Percentiles rank a stretch among this genome's conserved stretches.
Evolutionary conservation across 1,140 invertebrate genomes (phyloP).

Genomic region (Araneus ventricosus): DNA sequence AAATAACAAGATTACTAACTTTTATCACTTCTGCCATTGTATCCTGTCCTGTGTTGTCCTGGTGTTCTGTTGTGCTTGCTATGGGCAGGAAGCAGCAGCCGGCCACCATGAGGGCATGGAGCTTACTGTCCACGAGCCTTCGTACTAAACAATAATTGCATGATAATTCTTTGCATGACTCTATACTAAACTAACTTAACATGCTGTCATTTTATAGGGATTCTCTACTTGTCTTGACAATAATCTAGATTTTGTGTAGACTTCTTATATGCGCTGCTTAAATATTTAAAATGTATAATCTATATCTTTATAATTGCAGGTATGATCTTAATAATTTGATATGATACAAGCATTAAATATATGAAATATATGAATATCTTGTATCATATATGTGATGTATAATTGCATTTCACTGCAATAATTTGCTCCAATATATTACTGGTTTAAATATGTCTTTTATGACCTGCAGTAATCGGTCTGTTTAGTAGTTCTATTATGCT

Average conservation of each 20-base stretch:
- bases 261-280: too few relatives aligned
- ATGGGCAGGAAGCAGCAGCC: slow-evolving; percentile 73
- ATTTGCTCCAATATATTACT: too few relatives aligned
- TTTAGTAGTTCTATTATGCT: too few relatives aligned
- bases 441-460: too few relatives aligned
- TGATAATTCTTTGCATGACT: slow-evolving; percentile 36
- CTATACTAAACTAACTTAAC: slow-evolving; percentile 11
- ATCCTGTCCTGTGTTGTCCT: slow-evolving; percentile 37
- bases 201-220: background rate
- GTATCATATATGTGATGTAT: too few relatives aligned
- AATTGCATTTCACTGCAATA: too few relatives aligned
- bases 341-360: too few relatives aligned
- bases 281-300: too few relatives aligned
- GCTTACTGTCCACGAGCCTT: slow-evolving; percentile 64
- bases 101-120: slow-evolving; percentile 63
- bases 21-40: background rate
- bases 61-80: slow-evolving; percentile 69
- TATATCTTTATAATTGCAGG: too few relatives aligned
- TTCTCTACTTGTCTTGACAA: background rate
- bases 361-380: too few relatives aligned
- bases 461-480: too few relatives aligned
- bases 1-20: background rate
- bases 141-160: slow-evolving; percentile 45
- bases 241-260: slow-evolving; percentile 38
- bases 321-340: background rate